These are phyloP conservation scores for Xylocopa sonorina DNA, from an alignment of 1,140 invertebrate genomes.

Conservation along the genomic window DNA sequence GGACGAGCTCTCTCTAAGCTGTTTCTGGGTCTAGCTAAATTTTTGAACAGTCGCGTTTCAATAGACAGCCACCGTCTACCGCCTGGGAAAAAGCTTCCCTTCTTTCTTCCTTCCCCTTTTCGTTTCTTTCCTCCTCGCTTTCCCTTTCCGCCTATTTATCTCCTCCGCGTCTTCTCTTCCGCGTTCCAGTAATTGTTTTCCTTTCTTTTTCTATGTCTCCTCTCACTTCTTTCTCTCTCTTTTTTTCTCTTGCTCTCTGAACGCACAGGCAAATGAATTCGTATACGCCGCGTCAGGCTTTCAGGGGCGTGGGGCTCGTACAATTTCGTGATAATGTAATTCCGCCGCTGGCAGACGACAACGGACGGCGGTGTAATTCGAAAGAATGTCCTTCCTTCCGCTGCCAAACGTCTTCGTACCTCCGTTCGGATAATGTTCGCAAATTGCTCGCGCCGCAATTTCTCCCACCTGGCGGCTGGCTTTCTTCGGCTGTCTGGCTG, in stretches of 20 bases:
- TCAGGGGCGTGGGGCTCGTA: slow-evolving; percentile 1
- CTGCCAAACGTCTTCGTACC: slow-evolving; percentile 63
- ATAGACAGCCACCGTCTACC: slow-evolving; percentile 23
- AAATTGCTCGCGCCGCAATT: slow-evolving; percentile 62
- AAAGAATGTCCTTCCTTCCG: slow-evolving; percentile 64
- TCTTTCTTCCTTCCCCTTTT: background rate
- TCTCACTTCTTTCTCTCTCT: background rate
- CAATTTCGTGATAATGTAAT: slow-evolving; percentile 69
- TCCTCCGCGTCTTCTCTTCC: no score
- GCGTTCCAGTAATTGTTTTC: background rate
- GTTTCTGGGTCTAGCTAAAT: slow-evolving; percentile 40
- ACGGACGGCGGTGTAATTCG: slow-evolving; percentile 64
- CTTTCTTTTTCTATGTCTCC: background rate
- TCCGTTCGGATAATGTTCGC: slow-evolving; percentile 69
- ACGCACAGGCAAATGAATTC: slow-evolving; percentile 30
- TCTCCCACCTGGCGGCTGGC: slow-evolving; percentile 55
- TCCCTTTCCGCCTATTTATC: background rate
- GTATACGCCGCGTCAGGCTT: background rate
- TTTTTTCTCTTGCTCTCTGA: background rate
- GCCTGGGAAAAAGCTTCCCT: background rate
- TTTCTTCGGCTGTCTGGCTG: slow-evolving; percentile 22
- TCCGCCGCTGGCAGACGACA: slow-evolving; percentile 66
- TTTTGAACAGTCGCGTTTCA: slow-evolving; percentile 45
- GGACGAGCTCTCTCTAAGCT: slow-evolving; percentile 9
- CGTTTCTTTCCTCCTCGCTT: background rate